Base-by-base conservation (phyloP, 2,888 invertebrate species). In the Caenorhabditis sulstoni region DNA sequence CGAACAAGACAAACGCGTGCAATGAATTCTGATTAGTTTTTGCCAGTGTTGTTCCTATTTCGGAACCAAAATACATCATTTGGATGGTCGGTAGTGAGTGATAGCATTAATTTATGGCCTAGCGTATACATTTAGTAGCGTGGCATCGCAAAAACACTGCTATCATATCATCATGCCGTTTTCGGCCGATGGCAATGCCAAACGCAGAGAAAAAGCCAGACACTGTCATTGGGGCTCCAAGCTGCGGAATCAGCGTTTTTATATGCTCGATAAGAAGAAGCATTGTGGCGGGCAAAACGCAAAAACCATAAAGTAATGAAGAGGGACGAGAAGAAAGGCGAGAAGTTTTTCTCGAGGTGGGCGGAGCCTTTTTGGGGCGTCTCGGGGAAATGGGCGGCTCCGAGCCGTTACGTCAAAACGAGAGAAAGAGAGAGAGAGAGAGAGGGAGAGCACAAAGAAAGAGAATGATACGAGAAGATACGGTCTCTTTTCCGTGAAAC, bases 231-330 rank as follows among this genome's bases (percentile, higher is more conserved):
- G 64, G 62, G 62, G 71, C 55, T 57, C 29, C 29, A 29, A 62
- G 49, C 70, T 29, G 29, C 29, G 29, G 57, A 64, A 57, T 57
- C 47, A 64, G 61, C 47, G 62, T 71, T 62, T 71, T 62, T 47
- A 52, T 70, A 45, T 61, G 14, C 11, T 18, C 39, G 64, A 58
- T 62, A 58, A 64, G 64, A 44, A 58, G 58, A 57, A 73, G 29
- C 50, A 57, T 50, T 58, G 64, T 73, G 44, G 71, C 55, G 39
- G 29, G 45, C 49, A 41, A 73, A 73, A 73, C 59, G 71, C 70
- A 73, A 73, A 73, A 73, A 73, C 64, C 73, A 62, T 73, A 73
- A 73, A 73, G 73, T 73, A 73, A 71, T 45, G 39, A 44, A 41
- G 47, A 55, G 47, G 59, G 49, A 37, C 20, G 41, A 37, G 50